Base-by-base conservation (phyloP, 2,888 invertebrate genomes). In the Aspidapion aeneum region DNA sequence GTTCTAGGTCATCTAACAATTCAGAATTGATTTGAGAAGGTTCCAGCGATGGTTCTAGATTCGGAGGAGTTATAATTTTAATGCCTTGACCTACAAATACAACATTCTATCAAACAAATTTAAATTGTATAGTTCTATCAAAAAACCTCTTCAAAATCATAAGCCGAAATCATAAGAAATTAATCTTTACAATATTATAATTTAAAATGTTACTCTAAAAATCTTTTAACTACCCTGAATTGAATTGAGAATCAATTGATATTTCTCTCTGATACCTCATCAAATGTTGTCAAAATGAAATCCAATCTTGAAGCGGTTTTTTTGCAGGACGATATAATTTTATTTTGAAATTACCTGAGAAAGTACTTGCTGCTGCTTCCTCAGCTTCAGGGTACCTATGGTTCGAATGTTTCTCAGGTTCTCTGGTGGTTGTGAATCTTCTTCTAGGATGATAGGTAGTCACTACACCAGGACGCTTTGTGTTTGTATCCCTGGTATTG, bases 401-500 rank as follows among this genome's bases (percentile, higher is more conserved):
- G 68, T 78, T 79, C 22, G 71, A 59, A 66, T 74, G 70, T 63
- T 65, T 66, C 22, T 55, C 63, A 56, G 69, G 62, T 55, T 67
- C 64, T 20, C 55, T 12, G 5, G 5, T 52, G 55, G 70, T 71
- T 2, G 64, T 68, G 63, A 68, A 54, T 67, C 65, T 63, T 58
- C 67, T 61, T 74, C 75, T 81, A 3, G 83, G 81, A 61, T 79
- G 79, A 68, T 84, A 84, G 1, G 84, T 82, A 3, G 83, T 81
- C 19, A 79, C 79, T n/a, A 35, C 35, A 7, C 35, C 35, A 12
- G 63, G 48, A 61, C 63, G 58, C 19, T 76, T 77, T 21, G 80
- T 80, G 54, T 73, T 65, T 1, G 60, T 64, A 18, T 54, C 56
- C 9, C 60, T 54, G 5, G 48, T 57, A 16, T 61, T 56, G n/a